Evolutionary conservation across 2,888 invertebrate genomes (phyloP).

Genomic region (Pachliopta kotzebuea): DNA sequence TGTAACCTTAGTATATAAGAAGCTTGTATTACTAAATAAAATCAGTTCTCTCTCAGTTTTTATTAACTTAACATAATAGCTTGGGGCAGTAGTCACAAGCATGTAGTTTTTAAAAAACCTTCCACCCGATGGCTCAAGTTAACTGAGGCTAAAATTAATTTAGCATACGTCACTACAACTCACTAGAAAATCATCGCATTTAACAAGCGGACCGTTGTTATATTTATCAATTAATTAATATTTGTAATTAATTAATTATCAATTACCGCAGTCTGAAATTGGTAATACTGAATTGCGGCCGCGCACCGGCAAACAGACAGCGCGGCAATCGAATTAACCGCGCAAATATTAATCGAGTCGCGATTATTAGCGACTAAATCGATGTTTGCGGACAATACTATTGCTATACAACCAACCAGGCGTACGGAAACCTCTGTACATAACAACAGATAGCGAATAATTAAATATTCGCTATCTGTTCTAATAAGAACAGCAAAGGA

Average conservation of each 20-base stretch:
- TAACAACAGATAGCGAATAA: neutral
- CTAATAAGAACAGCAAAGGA: too few relatives aligned
- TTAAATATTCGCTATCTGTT: neutral
- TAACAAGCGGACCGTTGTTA: neutral
- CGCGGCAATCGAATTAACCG: slow-evolving; percentile 20
- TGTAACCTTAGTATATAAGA: too few relatives aligned
- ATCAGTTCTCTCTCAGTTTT: too few relatives aligned
- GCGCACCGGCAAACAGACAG: slow-evolving; percentile 23
- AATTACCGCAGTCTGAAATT: slow-evolving; percentile 10
- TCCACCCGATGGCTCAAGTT: too few relatives aligned
- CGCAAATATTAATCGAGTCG: slow-evolving; percentile 15
- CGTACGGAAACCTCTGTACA: neutral
- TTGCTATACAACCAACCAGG: neutral
- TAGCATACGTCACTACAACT: neutral
- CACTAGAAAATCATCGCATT: too few relatives aligned
- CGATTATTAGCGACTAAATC: slow-evolving; percentile 27
- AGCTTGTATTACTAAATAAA: too few relatives aligned
- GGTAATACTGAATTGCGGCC: slow-evolving; percentile 18
- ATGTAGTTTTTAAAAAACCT: too few relatives aligned
- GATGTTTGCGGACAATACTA: slow-evolving; percentile 20
- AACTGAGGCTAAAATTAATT: too few relatives aligned
- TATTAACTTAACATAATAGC: too few relatives aligned
- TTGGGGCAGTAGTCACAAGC: too few relatives aligned
- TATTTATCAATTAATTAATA: slow-evolving; percentile 12
- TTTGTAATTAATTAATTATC: slow-evolving; percentile 26